Evolutionary conservation across 2,797 vertebrate genomes (phyloP).

Genomic region (Mycteria americana): DNA sequence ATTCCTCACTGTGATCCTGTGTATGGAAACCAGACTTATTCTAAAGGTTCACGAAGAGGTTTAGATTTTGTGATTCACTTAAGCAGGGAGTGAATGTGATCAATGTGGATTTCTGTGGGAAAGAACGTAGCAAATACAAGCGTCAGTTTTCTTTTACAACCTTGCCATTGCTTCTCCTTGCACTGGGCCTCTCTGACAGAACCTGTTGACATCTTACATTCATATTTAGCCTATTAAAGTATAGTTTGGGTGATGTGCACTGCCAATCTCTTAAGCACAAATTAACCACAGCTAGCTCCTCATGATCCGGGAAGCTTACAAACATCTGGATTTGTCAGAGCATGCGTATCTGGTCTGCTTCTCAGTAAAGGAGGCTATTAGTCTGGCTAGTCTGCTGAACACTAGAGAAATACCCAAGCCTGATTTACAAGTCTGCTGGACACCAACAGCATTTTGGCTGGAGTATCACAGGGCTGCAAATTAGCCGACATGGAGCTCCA

Average conservation of each 20-base stretch:
- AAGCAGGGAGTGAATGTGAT: neutral
- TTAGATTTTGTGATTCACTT: neutral
- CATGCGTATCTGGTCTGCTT: neutral
- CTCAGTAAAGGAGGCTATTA: neutral
- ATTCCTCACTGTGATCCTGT: neutral
- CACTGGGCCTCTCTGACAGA: neutral
- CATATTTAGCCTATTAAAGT: neutral
- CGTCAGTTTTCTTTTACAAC: neutral
- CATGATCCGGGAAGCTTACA: neutral
- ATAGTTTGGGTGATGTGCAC: neutral
- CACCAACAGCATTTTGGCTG: neutral
- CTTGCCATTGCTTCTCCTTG: neutral
- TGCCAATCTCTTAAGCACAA: neutral
- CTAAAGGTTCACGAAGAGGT: neutral
- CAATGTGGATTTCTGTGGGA: neutral
- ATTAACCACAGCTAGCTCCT: neutral
- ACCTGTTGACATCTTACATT: accelerated
- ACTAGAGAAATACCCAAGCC: neutral
- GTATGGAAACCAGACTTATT: neutral
- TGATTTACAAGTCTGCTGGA: neutral
- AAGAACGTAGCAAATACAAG: neutral
- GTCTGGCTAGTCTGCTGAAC: neutral
- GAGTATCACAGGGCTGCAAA: neutral
- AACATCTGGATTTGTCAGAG: neutral
- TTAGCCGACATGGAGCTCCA: neutral